Conservation (phyloP, 1,140 invertebrate species). For the Lutraria rhynchaena region DNA sequence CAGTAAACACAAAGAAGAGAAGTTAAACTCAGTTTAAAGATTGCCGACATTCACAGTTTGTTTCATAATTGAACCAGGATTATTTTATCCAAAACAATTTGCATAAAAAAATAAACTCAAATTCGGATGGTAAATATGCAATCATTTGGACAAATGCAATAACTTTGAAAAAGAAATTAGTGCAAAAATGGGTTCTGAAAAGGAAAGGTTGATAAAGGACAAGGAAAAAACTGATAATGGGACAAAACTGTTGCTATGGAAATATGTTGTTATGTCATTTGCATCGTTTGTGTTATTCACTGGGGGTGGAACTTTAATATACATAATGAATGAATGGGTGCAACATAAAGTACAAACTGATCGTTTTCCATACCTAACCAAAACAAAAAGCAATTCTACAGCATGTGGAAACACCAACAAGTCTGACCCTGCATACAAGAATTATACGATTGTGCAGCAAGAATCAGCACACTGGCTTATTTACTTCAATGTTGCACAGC, state of each 20-base stretch:
- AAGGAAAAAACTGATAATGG: not conserved
- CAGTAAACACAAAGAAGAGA: too few species aligned
- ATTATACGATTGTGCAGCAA: constrained; percentile 8
- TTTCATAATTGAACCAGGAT: too few species aligned
- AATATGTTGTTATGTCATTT: not conserved
- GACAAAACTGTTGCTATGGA: not conserved
- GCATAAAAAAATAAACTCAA: too few species aligned
- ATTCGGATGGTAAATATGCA: too few species aligned
- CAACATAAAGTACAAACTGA: not conserved
- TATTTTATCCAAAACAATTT: too few species aligned
- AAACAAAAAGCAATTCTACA: not conserved
- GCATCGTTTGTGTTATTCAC: not conserved
- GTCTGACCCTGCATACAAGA: not conserved
- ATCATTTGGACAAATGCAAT: too few species aligned
- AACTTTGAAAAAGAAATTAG: too few species aligned
- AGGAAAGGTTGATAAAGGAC: not conserved
- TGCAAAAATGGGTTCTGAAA: not conserved
- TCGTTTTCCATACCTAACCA: not conserved
- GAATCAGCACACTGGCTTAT: not conserved
- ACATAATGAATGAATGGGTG: constrained; percentile 13
- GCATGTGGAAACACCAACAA: not conserved
- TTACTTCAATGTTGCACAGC: not conserved
- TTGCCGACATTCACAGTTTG: too few species aligned
- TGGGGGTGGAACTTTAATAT: not conserved
- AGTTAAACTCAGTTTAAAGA: too few species aligned